A percentile compares a stretch with the other conserved stretches of the same genome.
Conservation (phyloP, 1,140 invertebrate genomes). For the Drosophila bifasciata region DNA sequence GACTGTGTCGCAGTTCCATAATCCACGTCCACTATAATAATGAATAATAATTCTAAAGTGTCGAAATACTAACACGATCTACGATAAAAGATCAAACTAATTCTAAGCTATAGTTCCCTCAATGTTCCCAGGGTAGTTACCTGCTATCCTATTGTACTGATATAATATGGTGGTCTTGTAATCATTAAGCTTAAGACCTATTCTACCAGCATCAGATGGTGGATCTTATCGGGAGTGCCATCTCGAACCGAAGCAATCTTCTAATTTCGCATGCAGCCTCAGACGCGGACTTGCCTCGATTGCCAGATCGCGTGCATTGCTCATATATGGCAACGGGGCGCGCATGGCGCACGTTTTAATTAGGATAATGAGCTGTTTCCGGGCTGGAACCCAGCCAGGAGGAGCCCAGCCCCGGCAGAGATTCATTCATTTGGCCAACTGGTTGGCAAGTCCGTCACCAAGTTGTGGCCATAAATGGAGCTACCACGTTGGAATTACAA, state of each 20-base stretch:
- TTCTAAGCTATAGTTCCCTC: too few species aligned
- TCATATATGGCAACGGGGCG: slow-evolving; percentile 76
- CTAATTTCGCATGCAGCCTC: slow-evolving; percentile 78
- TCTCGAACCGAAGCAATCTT: slow-evolving; percentile 49
- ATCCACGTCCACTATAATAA: too few species aligned
- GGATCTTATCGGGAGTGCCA: slow-evolving; percentile 37
- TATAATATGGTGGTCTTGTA: too few species aligned
- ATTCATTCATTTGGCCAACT: slow-evolving; percentile 48
- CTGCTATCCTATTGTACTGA: too few species aligned
- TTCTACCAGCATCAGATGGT: slow-evolving; percentile 29
- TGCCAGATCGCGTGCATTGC: slow-evolving; percentile 81
- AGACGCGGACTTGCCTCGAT: slow-evolving; percentile 60
- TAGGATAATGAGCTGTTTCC: slow-evolving; percentile 84
- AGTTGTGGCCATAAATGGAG: slow-evolving; percentile 62
- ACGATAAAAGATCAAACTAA: too few species aligned
- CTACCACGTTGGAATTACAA: slow-evolving; percentile 74
- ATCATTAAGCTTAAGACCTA: too few species aligned
- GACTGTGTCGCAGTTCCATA: too few species aligned
- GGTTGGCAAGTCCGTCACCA: slow-evolving; percentile 13
- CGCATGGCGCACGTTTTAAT: slow-evolving; percentile 83
- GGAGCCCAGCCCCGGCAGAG: slow-evolving; percentile 16
- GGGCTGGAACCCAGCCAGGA: slow-evolving; percentile 50
- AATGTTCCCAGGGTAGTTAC: too few species aligned
- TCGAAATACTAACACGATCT: too few species aligned
- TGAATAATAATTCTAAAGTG: too few species aligned